phyloP scores from a whole-genome alignment of 1,140 invertebrate genomes.

The Oryzaephilus surinamensis region DNA sequence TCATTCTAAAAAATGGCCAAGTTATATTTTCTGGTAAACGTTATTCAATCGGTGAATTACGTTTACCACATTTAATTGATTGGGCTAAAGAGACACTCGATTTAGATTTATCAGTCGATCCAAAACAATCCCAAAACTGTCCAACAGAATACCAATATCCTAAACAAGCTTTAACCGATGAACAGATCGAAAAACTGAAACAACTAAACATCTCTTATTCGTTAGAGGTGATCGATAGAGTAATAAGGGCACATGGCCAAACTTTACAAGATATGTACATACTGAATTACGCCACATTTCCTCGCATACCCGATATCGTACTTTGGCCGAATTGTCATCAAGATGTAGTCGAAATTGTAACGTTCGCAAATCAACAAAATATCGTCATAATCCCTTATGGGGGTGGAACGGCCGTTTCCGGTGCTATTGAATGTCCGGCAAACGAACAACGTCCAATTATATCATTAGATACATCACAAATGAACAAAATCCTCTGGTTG shows the following conservation, averaged over 20 bases:
- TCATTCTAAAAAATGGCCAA: conserved; percentile 41
- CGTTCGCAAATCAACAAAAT: conserved; percentile 60
- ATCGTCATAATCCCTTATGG: conserved; percentile 92
- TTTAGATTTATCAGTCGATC: conserved; percentile 42
- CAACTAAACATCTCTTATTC: conserved; percentile 59
- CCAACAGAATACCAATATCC: conserved; percentile 45
- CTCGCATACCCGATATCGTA: conserved; percentile 86
- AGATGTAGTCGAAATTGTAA: conserved; percentile 72
- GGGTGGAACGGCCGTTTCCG: conserved; percentile 92
- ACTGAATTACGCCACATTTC: conserved; percentile 55
- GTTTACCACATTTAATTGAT: conserved; percentile 66
- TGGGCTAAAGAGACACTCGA: conserved; percentile 72
- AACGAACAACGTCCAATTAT: conserved; percentile 77
- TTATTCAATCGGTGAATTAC: conserved; percentile 70
- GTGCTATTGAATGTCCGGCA: conserved; percentile 75
- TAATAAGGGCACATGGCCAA: conserved; percentile 90
- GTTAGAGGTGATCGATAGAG: conserved; percentile 66
- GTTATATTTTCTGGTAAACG: conserved; percentile 38
- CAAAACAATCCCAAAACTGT: conserved; percentile 38
- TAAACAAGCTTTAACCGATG: conserved; percentile 39
- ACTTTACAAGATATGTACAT: conserved; percentile 83
- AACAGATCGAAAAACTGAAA: conserved; percentile 51
- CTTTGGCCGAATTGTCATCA: conserved; percentile 82
- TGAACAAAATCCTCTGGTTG: conserved; percentile 92
- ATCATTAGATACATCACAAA: conserved; percentile 88